A percentile compares a stretch with the other conserved stretches of the same genome.
Evolutionary conservation across 2,113 vertebrate genomes (phyloP).

Genomic region (Diglossa brunneiventris): DNA sequence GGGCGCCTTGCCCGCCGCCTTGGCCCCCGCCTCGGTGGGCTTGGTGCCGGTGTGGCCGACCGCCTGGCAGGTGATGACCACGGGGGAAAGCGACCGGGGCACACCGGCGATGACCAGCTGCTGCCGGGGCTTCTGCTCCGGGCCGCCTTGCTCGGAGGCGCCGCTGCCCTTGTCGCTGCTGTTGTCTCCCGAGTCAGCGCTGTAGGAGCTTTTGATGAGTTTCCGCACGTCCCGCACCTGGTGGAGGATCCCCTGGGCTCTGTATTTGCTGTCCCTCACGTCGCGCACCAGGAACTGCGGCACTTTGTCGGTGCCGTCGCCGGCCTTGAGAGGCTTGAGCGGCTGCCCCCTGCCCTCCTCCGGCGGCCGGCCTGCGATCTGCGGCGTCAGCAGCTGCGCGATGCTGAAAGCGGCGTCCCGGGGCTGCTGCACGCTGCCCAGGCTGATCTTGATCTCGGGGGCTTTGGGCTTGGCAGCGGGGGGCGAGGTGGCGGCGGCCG

Average conservation of each 20-base stretch:
- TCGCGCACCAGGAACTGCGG: conserved; percentile 92
- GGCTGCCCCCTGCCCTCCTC: conserved; percentile 72
- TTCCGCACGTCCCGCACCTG: conserved; percentile 95
- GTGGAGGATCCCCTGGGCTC: conserved; percentile 85
- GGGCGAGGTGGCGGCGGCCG: background rate
- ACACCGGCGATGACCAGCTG: conserved; percentile 59
- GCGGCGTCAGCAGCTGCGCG: conserved; percentile 83
- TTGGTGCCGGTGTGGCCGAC: conserved; percentile 76
- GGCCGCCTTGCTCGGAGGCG: conserved; percentile 69
- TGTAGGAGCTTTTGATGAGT: conserved; percentile 89
- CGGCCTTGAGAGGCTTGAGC: conserved; percentile 65
- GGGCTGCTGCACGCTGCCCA: conserved; percentile 78
- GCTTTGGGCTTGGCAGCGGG: conserved; percentile 54
- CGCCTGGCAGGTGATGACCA: conserved; percentile 93
- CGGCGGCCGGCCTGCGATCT: conserved; percentile 58
- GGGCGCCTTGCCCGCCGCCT: background rate
- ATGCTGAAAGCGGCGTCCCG: conserved; percentile 78
- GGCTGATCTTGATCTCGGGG: conserved; percentile 91
- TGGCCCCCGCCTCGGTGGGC: conserved; percentile 37
- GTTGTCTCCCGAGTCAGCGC: conserved; percentile 83
- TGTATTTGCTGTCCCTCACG: conserved; percentile 85
- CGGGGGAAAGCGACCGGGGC: conserved; percentile 79
- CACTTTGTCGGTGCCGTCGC: conserved; percentile 83
- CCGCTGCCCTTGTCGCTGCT: conserved; percentile 72
- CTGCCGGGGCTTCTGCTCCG: conserved; percentile 76